Percentiles rank a stretch among this genome's conserved stretches.
Conservation (phyloP, 2,797 vertebrate genomes). For the Streptopelia turtur region DNA sequence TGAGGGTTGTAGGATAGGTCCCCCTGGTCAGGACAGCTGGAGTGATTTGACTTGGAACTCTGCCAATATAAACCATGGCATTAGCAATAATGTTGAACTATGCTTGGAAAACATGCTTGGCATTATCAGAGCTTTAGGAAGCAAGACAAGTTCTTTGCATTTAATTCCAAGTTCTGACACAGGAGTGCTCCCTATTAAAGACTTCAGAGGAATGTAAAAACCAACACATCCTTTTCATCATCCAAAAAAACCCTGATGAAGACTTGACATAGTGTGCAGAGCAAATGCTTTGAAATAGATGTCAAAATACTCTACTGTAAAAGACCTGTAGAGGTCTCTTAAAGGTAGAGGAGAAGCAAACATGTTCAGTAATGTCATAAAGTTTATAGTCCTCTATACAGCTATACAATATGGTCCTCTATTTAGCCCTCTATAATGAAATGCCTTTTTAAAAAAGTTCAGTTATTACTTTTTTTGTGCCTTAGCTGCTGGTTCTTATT, state of each 20-base stretch:
- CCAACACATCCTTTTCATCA: neutral
- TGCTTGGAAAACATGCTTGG: neutral
- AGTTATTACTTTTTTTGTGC: neutral
- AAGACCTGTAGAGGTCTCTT: neutral
- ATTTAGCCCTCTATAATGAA: neutral
- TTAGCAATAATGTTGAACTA: neutral
- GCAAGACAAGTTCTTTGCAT: neutral
- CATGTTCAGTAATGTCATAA: neutral
- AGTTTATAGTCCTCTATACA: neutral
- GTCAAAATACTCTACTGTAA: neutral
- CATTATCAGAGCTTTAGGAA: neutral
- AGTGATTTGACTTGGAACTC: neutral
- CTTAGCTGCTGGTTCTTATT: neutral
- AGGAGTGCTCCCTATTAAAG: neutral
- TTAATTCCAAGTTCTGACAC: neutral
- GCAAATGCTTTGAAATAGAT: neutral
- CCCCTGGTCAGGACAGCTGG: neutral
- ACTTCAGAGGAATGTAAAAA: conserved; percentile 17
- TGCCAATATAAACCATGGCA: neutral
- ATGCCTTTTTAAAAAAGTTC: neutral
- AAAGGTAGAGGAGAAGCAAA: neutral
- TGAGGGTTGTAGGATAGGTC: neutral
- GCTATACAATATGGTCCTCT: neutral
- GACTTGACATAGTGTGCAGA: neutral
- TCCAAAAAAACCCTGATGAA: neutral